Percentiles rank a stretch among this genome's conserved stretches.
phyloP scores from a whole-genome alignment of 2,797 vertebrate genomes.

The Lates japonicus region DNA sequence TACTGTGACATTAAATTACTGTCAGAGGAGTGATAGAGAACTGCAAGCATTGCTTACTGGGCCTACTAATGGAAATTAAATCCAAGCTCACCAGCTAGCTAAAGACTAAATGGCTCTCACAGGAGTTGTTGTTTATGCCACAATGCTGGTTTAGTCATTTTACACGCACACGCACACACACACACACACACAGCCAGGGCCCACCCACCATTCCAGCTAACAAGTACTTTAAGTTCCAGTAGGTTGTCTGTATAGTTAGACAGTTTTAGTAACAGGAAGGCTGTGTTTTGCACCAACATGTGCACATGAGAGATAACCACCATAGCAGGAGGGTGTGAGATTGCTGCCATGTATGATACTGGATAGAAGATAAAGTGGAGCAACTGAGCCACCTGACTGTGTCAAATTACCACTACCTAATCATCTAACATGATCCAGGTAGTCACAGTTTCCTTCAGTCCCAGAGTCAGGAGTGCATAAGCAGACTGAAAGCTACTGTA shows the following conservation, averaged over 20 bases:
- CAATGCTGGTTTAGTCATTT: background rate
- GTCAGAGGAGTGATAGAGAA: background rate
- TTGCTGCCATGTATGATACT: background rate
- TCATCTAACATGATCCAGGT: background rate
- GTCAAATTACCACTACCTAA: no score
- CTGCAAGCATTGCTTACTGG: slow-evolving; percentile 10
- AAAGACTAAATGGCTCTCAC: slow-evolving; percentile 31
- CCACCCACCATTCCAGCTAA: no score
- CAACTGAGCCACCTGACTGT: background rate
- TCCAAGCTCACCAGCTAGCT: slow-evolving; percentile 14
- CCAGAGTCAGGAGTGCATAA: background rate
- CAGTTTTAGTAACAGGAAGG: background rate
- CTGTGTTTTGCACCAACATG: slow-evolving; percentile 1
- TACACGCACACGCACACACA: background rate
- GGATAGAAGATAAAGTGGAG: background rate
- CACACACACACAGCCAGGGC: slow-evolving; percentile 8
- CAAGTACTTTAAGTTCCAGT: background rate
- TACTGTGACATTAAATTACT: slow-evolving; percentile 3
- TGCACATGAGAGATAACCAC: slow-evolving; percentile 28
- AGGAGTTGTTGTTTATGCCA: slow-evolving; percentile 44
- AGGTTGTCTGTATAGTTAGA: background rate
- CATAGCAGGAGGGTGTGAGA: background rate
- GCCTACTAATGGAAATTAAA: slow-evolving; percentile 17
- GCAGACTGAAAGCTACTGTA: background rate
- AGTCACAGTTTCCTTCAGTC: background rate